Base-by-base conservation (phyloP, 92 coral and sea anemone genomes). In the Siderastrea siderea region DNA sequence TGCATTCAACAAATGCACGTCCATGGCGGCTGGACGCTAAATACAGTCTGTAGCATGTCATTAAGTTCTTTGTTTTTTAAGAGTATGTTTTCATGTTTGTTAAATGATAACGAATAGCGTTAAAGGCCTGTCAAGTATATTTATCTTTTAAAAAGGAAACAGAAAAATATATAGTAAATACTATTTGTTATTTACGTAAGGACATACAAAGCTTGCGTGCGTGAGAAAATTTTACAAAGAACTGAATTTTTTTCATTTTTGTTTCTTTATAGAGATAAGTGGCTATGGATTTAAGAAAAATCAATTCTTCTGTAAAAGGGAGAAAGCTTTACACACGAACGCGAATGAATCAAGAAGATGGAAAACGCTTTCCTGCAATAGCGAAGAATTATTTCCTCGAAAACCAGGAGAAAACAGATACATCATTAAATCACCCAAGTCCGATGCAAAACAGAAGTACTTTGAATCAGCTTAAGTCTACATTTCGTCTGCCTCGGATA, bases 401-500 rank as follows among this genome's bases (percentile, higher is more conserved):
- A 49, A 59, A 38, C 46, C 51, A 62, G 65, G 38, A 14, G 15
- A 74, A 52, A 47, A 84, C 58, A 9, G 50, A 50, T 1, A 61
- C 46, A 3, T 79, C 74, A 17, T 19, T 70, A 9, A 1, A 46
- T 11, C 47, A 38, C 6, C 45, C 54, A n/a, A 16, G 75, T 45
- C 62, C 26, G 19, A 15, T 51, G 43, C 68, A 68, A 81, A 46
- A 15, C 69, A 82, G 46, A 58, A 45, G 54, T 6, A 45, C 68
- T 59, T 69, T n/a, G 14, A 70, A 70, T 6, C 68, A 57, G 16
- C n/a, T 1, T 11, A 71, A 46, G 68, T 54, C 67, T 6, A 6
- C 77, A 51, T 70, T 82, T n/a, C 57, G 78, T n/a, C 86, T 82
- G 14, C 86, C 86, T 51, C 69, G 48, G 58, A 70, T 82, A 55